Conservation (phyloP, 2,888 invertebrate genomes). For the Laspeyria flexula region DNA sequence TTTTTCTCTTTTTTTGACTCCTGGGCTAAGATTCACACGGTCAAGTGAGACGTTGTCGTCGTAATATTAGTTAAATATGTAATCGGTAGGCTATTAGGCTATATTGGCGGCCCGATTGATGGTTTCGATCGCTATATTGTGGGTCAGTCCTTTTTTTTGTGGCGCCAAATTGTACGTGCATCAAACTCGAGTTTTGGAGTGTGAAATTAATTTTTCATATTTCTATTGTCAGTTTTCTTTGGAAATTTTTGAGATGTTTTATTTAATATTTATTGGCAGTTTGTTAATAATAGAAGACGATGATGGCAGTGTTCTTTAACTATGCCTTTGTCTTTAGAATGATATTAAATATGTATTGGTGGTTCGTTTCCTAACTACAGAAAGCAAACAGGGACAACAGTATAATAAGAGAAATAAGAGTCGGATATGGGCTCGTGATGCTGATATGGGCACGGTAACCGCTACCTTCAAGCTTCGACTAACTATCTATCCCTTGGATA, state of each 20-base stretch:
- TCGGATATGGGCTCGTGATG: too few relatives aligned
- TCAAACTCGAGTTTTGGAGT: slow-evolving; percentile 1
- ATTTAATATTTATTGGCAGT: background rate
- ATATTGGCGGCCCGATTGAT: slow-evolving; percentile 60
- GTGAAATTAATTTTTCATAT: slow-evolving; percentile 22
- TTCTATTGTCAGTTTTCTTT: background rate
- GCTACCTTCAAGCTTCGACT: too few relatives aligned
- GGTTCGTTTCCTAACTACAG: too few relatives aligned
- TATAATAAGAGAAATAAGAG: too few relatives aligned
- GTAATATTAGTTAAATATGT: slow-evolving; percentile 45
- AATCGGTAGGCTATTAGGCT: slow-evolving; percentile 61
- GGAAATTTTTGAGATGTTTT: background rate
- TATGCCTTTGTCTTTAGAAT: too few relatives aligned
- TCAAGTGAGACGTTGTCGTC: slow-evolving; percentile 66
- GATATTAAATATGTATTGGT: too few relatives aligned
- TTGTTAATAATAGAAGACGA: too few relatives aligned
- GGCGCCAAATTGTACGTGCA: slow-evolving; percentile 40
- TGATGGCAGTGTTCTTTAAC: too few relatives aligned
- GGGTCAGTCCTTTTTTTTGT: slow-evolving; percentile 42
- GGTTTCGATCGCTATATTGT: slow-evolving; percentile 60
- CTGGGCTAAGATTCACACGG: slow-evolving; percentile 69
- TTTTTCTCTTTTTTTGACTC: slow-evolving; percentile 41
- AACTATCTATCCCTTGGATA: too few relatives aligned
- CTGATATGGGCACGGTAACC: too few relatives aligned
- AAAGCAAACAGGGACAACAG: too few relatives aligned